These are phyloP conservation scores for Clepsis dumicolana DNA, from an alignment of 2,888 invertebrate genomes.

Conservation along the genomic window DNA sequence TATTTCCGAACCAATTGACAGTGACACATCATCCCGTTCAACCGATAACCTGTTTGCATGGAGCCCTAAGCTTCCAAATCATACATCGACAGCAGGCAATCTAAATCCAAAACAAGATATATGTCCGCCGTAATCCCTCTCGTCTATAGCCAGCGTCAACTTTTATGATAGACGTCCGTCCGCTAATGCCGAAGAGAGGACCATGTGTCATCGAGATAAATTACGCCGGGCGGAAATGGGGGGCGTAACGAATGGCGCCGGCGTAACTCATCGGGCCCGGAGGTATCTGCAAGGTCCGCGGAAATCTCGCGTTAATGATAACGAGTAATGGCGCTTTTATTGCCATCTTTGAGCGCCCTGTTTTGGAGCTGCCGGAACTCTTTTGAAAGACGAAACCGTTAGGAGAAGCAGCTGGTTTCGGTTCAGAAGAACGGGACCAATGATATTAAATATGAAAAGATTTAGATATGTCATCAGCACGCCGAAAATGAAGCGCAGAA, in stretches of 20 bases:
- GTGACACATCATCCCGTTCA: not conserved
- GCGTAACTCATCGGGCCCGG: slow-evolving; percentile 21
- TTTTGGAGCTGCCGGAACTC: not conserved
- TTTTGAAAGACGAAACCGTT: not conserved
- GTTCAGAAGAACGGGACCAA: too few relatives aligned
- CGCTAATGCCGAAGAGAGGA: not conserved
- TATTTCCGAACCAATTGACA: not conserved
- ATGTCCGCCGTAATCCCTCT: slow-evolving; percentile 20
- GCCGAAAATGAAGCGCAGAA: too few relatives aligned
- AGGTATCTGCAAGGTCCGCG: not conserved
- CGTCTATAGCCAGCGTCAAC: slow-evolving; percentile 26
- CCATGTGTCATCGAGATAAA: slow-evolving; percentile 30
- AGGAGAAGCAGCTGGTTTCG: too few relatives aligned
- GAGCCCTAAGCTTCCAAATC: not conserved
- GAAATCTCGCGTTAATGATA: slow-evolving; percentile 31
- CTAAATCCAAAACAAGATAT: slow-evolving; percentile 28
- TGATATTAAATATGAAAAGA: too few relatives aligned
- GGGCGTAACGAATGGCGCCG: slow-evolving; percentile 20
- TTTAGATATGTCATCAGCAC: too few relatives aligned
- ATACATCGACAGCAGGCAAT: slow-evolving; percentile 1
- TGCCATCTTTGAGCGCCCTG: not conserved
- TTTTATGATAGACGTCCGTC: slow-evolving; percentile 37
- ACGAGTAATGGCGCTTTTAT: slow-evolving; percentile 14
- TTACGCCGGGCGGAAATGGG: slow-evolving; percentile 17
- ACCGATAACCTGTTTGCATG: not conserved